A percentile compares a stretch with the other conserved stretches of the same genome.
Conservation (phyloP, 2,888 invertebrate species). For the Mystacides longicornis region DNA sequence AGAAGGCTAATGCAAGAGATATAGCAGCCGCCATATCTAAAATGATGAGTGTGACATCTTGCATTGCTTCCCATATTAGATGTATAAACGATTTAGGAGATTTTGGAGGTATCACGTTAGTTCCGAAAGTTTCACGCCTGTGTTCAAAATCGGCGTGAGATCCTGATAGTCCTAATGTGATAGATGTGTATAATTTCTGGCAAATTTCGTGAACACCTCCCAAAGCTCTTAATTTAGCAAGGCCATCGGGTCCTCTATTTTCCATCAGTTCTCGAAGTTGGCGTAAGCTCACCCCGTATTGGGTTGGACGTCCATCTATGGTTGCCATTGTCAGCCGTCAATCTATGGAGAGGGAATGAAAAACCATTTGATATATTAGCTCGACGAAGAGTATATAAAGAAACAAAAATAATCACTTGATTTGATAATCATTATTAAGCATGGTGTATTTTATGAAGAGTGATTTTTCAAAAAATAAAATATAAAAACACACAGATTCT, state of each 20-base stretch:
- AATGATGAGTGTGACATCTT: constrained; percentile 57
- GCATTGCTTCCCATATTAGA: constrained; percentile 57
- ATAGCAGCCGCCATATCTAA: constrained; percentile 53
- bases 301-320: constrained; percentile 73
- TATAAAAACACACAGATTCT: too few species aligned
- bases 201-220: constrained; percentile 50
- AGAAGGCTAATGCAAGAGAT: constrained; percentile 49
- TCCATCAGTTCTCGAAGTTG: constrained; percentile 57
- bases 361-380: neutral
- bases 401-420: neutral
- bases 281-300: constrained; percentile 48
- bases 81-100: constrained; percentile 53
- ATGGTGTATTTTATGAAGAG: too few species aligned
- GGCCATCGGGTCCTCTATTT: constrained; percentile 48
- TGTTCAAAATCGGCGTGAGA: constrained; percentile 42
- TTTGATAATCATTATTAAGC: too few species aligned
- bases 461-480: too few species aligned
- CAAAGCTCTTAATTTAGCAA: constrained; percentile 41
- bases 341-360: constrained; percentile 3
- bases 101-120: constrained; percentile 57
- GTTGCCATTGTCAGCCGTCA: constrained; percentile 53
- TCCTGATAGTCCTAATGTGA: constrained; percentile 47
- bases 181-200: constrained; percentile 50
- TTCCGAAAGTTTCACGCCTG: constrained; percentile 47
- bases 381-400: neutral